phyloP scores from a whole-genome alignment of 2,888 invertebrate genomes.

The Pedicia rivosa region DNA sequence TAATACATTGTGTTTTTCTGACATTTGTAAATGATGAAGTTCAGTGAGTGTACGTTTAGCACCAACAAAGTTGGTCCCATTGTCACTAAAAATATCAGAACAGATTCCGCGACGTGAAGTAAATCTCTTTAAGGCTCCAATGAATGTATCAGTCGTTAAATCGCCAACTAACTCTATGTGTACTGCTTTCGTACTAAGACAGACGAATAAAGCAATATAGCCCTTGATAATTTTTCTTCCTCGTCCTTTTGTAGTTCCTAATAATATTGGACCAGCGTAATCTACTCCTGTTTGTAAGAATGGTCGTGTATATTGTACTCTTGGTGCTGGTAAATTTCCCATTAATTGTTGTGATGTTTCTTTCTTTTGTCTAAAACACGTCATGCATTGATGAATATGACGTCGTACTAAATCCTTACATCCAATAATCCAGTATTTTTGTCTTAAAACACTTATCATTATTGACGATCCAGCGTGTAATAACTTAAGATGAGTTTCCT shows the following conservation, averaged over 20 bases:
- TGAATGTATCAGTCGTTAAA: too few relatives aligned
- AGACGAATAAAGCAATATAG: constrained; percentile 17
- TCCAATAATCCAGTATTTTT: background rate
- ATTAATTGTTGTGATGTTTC: too few relatives aligned
- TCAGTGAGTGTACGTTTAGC: too few relatives aligned
- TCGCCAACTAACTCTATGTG: constrained; percentile 18
- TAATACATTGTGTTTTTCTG: too few relatives aligned
- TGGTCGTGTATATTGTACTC: constrained; percentile 11
- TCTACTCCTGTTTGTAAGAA: constrained; percentile 15
- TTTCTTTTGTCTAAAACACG: too few relatives aligned
- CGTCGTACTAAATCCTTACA: too few relatives aligned
- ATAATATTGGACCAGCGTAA: constrained; percentile 13
- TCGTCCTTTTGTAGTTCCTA: constrained; percentile 12
- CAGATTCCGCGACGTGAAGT: constrained; percentile 15
- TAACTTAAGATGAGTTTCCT: background rate
- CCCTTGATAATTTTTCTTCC: constrained; percentile 14
- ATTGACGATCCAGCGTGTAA: background rate
- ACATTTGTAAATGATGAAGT: too few relatives aligned
- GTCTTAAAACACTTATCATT: background rate
- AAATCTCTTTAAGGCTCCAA: constrained; percentile 17
- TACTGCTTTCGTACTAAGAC: constrained; percentile 16
- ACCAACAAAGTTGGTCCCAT: constrained; percentile 17
- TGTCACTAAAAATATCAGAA: constrained; percentile 15
- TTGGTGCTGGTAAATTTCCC: constrained; percentile 10
- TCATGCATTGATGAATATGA: too few relatives aligned